Percentiles rank a stretch among this genome's conserved stretches.
Conservation (phyloP, 2,888 invertebrate genomes). For the Lamproptera curius region DNA sequence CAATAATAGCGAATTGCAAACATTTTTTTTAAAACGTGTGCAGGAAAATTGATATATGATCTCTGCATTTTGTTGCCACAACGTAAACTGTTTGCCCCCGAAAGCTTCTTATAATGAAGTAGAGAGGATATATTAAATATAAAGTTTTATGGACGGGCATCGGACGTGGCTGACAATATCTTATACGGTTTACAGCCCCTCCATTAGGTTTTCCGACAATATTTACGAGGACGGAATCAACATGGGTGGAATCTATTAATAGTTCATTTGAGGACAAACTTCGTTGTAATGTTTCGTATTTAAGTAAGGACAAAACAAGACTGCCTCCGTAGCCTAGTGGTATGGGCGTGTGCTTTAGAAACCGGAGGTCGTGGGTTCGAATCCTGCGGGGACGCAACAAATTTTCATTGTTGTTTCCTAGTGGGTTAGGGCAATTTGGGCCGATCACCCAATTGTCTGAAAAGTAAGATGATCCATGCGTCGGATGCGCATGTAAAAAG, state of each 20-base stretch:
- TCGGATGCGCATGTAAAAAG: too few relatives aligned
- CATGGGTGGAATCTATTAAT: slow-evolving; percentile 4
- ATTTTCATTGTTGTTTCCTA: too few relatives aligned
- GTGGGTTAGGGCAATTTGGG: too few relatives aligned
- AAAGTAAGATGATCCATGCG: too few relatives aligned
- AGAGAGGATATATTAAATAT: slow-evolving; percentile 10
- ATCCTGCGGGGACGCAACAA: too few relatives aligned
- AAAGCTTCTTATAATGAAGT: slow-evolving; percentile 31
- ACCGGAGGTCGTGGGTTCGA: too few relatives aligned
- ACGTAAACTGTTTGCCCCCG: slow-evolving; percentile 10
- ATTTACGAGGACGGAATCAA: slow-evolving; percentile 8
- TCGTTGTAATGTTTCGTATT: too few relatives aligned
- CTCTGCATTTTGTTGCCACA: slow-evolving; percentile 2
- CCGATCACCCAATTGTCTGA: too few relatives aligned
- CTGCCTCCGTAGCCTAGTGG: too few relatives aligned
- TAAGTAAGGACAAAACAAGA: too few relatives aligned
- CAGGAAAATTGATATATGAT: slow-evolving; percentile 5
- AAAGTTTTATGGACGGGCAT: slow-evolving; percentile 7
- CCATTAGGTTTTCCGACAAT: slow-evolving; percentile 4
- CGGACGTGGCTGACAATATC: slow-evolving; percentile 13
- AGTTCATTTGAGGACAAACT: neutral
- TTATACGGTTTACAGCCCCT: slow-evolving; percentile 6
- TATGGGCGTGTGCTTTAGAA: too few relatives aligned
- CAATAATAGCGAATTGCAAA: neutral
- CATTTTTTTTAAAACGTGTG: neutral